These are phyloP conservation scores for Xestia ashworthii DNA, from an alignment of 2,888 invertebrate species.

Conservation along the genomic window DNA sequence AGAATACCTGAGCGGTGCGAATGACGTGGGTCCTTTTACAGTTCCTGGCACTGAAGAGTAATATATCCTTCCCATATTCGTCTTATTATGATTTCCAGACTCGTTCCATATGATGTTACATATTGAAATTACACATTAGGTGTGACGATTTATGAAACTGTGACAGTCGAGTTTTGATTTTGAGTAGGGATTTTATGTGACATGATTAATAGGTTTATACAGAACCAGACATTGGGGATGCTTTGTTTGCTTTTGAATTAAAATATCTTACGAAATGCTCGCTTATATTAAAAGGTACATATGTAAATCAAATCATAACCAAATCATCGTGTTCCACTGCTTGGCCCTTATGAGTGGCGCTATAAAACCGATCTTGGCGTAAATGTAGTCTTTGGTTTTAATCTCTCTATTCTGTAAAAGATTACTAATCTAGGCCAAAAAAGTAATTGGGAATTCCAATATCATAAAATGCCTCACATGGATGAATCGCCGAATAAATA, in stretches of 20 bases:
- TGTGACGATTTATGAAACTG: slow-evolving; percentile 59
- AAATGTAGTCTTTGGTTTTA: neutral
- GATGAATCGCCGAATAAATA: slow-evolving; percentile 10
- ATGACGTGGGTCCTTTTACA: slow-evolving; percentile 70
- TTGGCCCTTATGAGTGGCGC: neutral
- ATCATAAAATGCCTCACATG: slow-evolving; percentile 14
- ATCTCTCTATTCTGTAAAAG: neutral
- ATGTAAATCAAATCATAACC: neutral
- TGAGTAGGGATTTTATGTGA: slow-evolving; percentile 48
- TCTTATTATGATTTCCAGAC: slow-evolving; percentile 67
- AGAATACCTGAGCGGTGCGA: slow-evolving; percentile 50
- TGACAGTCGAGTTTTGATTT: slow-evolving; percentile 53
- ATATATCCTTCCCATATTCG: slow-evolving; percentile 64
- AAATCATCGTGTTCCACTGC: neutral
- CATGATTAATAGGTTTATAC: slow-evolving; percentile 47
- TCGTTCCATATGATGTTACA: slow-evolving; percentile 57
- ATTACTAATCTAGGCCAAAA: slow-evolving; percentile 1
- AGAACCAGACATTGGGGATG: neutral
- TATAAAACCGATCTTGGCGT: neutral
- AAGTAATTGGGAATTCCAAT: slow-evolving; percentile 18
- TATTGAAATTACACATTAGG: slow-evolving; percentile 60
- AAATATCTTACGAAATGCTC: neutral
- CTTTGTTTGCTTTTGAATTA: slow-evolving; percentile 41
- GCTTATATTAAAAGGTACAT: neutral
- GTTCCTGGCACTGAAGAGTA: slow-evolving; percentile 49